These are phyloP conservation scores for Natrix natrix DNA, from an alignment of 2,797 vertebrate genomes.

Conservation along the genomic window DNA sequence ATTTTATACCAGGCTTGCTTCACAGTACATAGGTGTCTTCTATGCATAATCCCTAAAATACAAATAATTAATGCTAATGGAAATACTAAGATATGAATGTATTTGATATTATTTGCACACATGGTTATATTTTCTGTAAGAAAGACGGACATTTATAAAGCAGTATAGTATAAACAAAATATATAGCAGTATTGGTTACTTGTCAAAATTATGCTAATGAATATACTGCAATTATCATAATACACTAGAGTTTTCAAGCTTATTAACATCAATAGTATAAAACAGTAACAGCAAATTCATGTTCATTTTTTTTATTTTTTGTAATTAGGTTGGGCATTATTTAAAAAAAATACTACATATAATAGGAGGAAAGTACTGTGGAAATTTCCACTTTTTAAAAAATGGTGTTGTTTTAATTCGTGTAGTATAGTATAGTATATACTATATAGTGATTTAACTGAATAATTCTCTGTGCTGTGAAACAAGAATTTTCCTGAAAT, in stretches of 20 bases:
- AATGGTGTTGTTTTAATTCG: neutral
- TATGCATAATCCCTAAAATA: conserved; percentile 65
- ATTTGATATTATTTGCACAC: conserved; percentile 15
- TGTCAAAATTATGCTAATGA: conserved; percentile 33
- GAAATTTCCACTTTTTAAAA: neutral
- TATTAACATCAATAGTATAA: conserved; percentile 5
- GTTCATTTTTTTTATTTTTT: neutral
- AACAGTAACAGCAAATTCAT: neutral
- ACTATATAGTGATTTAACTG: neutral
- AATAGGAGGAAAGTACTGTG: neutral
- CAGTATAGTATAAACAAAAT: neutral
- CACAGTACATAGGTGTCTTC: conserved; percentile 60
- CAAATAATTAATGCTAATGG: conserved; percentile 57
- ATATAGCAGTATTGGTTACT: neutral
- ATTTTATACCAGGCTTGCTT: conserved; percentile 65
- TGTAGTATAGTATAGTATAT: neutral
- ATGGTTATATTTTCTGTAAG: neutral
- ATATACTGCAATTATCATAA: too few species aligned
- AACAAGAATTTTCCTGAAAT: neutral
- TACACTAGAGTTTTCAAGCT: neutral
- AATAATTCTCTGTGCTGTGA: conserved; percentile 4
- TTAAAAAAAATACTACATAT: neutral
- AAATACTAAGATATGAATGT: conserved; percentile 58
- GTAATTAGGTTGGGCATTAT: neutral
- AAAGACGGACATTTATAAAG: conserved; percentile 2